Conservation (phyloP, 2,797 vertebrate genomes). For the Catamblyrhynchus diadema region DNA sequence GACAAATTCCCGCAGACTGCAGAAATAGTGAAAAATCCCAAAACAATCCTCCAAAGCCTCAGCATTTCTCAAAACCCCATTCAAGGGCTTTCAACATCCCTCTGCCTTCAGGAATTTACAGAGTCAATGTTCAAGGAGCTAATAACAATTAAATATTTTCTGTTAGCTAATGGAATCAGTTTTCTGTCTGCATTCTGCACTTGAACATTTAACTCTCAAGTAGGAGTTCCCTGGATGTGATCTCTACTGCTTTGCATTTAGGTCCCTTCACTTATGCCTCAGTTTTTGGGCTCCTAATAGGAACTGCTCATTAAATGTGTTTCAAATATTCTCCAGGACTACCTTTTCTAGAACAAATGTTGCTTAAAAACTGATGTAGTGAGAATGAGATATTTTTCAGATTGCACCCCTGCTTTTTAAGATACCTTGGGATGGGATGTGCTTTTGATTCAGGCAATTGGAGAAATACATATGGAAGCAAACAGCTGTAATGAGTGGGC, state of each 20-base stretch:
- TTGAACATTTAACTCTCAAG: background rate
- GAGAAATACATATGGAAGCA: background rate
- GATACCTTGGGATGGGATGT: background rate
- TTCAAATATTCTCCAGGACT: background rate
- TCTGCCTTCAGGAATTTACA: background rate
- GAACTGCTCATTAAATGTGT: background rate
- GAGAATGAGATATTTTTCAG: background rate
- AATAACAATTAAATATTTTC: background rate
- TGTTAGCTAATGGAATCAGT: background rate
- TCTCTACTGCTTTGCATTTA: background rate
- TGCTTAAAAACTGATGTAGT: background rate
- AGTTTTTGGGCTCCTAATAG: background rate
- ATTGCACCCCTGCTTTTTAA: background rate
- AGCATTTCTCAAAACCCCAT: background rate
- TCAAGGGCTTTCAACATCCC: rapidly evolving
- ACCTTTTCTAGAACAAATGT: background rate
- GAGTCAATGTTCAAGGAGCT: background rate
- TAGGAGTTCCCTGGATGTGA: background rate
- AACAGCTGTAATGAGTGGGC: background rate
- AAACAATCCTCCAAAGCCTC: background rate
- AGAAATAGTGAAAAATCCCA: background rate
- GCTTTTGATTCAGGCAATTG: background rate
- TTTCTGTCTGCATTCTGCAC: background rate
- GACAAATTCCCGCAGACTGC: background rate
- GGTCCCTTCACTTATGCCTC: background rate